Conservation (phyloP, 1,140 invertebrate species). For the Scaptodrosophila lebanonensis region DNA sequence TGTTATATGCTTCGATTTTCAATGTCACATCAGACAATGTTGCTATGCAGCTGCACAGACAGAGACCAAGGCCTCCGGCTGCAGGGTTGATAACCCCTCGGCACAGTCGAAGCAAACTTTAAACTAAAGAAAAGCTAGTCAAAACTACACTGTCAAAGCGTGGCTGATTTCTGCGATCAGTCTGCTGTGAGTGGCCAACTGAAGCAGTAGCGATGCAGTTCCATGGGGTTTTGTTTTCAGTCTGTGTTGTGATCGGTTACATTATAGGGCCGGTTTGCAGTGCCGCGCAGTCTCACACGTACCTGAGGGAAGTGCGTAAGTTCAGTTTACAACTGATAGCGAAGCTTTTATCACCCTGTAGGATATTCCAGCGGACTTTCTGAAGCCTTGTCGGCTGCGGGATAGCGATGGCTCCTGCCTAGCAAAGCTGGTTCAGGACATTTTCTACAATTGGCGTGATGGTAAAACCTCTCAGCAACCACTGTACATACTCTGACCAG, state of each 20-base stretch:
- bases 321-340: neutral
- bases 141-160: conserved; percentile 6
- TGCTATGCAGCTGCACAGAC: conserved; percentile 4
- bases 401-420: conserved; percentile 17
- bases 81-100: conserved; percentile 29
- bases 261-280: neutral
- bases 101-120: no score
- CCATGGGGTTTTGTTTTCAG: neutral
- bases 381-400: conserved; percentile 29
- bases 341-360: neutral
- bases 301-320: conserved; percentile 23
- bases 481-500: neutral
- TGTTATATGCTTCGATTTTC: no score
- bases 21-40: no score
- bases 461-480: conserved; percentile 12
- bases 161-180: conserved; percentile 15
- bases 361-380: conserved; percentile 19
- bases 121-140: conserved; percentile 3
- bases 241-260: neutral
- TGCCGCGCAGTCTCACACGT: conserved; percentile 9
- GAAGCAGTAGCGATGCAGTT: conserved; percentile 26
- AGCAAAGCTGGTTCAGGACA: neutral
- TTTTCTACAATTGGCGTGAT: conserved; percentile 28
- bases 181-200: conserved; percentile 17
- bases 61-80: conserved; percentile 40